Evolutionary conservation across 2,888 invertebrate species (phyloP), one percentile per base, ranked within the genome.

Genomic region (Scaeva pyrastri): DNA sequence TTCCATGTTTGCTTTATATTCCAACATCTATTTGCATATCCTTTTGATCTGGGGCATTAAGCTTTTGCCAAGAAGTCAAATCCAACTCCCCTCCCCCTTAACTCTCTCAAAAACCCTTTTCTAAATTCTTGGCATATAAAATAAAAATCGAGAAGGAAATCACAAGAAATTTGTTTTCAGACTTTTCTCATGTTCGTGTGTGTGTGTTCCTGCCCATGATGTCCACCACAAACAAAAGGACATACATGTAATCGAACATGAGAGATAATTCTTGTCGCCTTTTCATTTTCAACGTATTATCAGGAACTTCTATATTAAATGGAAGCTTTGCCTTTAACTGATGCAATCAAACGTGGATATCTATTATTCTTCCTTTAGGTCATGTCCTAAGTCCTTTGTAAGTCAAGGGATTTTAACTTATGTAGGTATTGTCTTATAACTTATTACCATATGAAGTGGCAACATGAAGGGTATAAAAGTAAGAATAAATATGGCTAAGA

Each of bases 1-100:
- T 56, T 56, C 56, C 56, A 56, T 56, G 56, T 56, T 56, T 56
- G 56, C 56, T 56, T 56, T 56, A 56, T 56, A 56, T 31, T 56
- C 7, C 11, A 36, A 56, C 56, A 36, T 56, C 16, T 16, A 56
- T 56, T 56, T 56, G 56, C 56, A 56, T 56, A 56, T 56, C 56
- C 56, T 56, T 56, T 56, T 56, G 56, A 56, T 31, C 56, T 55
- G 31, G 26, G 16, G 55, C n/a, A 31, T 0, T 3, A 50, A 6
- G 14, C 7, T 23, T 55, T 31, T 56, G 56, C 56, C 56, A 56
- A 56, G 31, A 56, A 56, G 31, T 10, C 16, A 56, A 56, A 8
- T n/a, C n/a, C n/a, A n/a, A n/a, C n/a, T n/a, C n/a, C n/a, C 55
- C 16, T 26, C 19, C 31, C 31, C 6, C 1, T 31, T 31, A n/a